Conservation (phyloP, 2,888 invertebrate genomes). For the Drosophila merina region DNA sequence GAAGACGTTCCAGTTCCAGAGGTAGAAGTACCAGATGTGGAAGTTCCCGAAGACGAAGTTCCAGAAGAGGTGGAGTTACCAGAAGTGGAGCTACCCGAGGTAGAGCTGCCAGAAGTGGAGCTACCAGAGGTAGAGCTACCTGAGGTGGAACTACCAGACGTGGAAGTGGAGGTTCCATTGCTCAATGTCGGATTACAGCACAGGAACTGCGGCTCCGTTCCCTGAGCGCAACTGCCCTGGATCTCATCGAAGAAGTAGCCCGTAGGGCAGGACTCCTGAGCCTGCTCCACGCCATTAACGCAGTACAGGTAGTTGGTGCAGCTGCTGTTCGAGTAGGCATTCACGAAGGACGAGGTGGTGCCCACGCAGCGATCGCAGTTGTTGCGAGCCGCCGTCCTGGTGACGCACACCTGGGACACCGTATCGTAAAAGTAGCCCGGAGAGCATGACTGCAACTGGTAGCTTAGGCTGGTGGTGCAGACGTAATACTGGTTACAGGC, state of each 20-base stretch:
- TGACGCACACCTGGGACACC: constrained; percentile 48
- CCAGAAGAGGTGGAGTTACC: neutral
- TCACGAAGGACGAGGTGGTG: constrained; percentile 57
- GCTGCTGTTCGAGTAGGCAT: constrained; percentile 57
- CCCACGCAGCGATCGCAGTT: constrained; percentile 70
- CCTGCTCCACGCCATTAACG: constrained; percentile 47
- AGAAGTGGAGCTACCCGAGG: neutral
- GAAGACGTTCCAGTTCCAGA: constrained; percentile 1
- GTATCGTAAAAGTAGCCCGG: constrained; percentile 54
- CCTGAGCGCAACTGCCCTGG: constrained; percentile 41
- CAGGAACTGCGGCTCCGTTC: constrained; percentile 50
- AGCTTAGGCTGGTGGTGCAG: constrained; percentile 46
- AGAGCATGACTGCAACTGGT: constrained; percentile 45
- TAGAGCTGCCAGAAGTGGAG: neutral
- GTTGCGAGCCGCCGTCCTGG: constrained; percentile 60
- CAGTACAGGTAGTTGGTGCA: constrained; percentile 61
- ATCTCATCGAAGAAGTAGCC: constrained; percentile 62
- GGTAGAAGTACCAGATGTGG: neutral
- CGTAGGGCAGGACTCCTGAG: constrained; percentile 44
- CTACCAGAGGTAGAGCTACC: neutral
- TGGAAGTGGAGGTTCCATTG: neutral
- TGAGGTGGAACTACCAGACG: neutral
- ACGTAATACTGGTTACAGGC: constrained; percentile 61
- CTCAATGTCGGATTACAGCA: constrained; percentile 54
- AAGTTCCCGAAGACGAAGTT: neutral